Conservation (phyloP, 2,888 invertebrate genomes). For the Drosophila quinaria region DNA sequence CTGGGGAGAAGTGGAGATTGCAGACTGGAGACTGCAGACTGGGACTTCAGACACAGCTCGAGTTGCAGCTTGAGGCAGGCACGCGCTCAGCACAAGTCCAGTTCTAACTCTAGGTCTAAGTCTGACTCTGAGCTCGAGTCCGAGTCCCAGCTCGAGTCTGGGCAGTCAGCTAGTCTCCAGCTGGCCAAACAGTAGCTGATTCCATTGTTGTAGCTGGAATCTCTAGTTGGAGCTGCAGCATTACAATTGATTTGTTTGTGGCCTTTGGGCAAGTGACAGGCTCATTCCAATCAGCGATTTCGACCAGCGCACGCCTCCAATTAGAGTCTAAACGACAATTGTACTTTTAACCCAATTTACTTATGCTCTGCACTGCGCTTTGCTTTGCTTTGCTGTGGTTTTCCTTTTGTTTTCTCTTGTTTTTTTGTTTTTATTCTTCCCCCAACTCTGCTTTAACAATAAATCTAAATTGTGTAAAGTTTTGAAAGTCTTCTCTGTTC, state of each 20-base stretch:
- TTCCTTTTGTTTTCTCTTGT: slow-evolving; percentile 10
- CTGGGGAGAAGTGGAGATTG: slow-evolving; percentile 9
- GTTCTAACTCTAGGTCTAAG: slow-evolving; percentile 20
- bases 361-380: slow-evolving; percentile 47
- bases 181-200: slow-evolving; percentile 67
- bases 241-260: slow-evolving; percentile 75
- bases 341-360: slow-evolving; percentile 80
- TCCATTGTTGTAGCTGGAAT: slow-evolving; percentile 22
- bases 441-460: slow-evolving; percentile 63
- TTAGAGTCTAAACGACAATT: slow-evolving; percentile 79
- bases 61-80: slow-evolving; percentile 40
- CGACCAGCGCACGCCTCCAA: slow-evolving; percentile 75
- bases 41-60: slow-evolving; percentile 13
- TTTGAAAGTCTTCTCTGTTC: slow-evolving; percentile 61
- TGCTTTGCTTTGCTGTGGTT: slow-evolving; percentile 12
- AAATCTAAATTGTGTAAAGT: slow-evolving; percentile 74
- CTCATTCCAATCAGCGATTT: slow-evolving; percentile 70
- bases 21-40: slow-evolving; percentile 2
- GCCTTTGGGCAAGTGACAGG: slow-evolving; percentile 74
- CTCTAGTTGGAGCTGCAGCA: slow-evolving; percentile 13
- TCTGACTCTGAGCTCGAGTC: neutral
- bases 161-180: slow-evolving; percentile 34
- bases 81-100: slow-evolving; percentile 51
- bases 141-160: neutral
- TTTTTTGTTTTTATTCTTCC: slow-evolving; percentile 8